These are phyloP conservation scores for Cetoscarus ocellatus DNA, from an alignment of 2,797 vertebrate genomes.

Conservation along the genomic window DNA sequence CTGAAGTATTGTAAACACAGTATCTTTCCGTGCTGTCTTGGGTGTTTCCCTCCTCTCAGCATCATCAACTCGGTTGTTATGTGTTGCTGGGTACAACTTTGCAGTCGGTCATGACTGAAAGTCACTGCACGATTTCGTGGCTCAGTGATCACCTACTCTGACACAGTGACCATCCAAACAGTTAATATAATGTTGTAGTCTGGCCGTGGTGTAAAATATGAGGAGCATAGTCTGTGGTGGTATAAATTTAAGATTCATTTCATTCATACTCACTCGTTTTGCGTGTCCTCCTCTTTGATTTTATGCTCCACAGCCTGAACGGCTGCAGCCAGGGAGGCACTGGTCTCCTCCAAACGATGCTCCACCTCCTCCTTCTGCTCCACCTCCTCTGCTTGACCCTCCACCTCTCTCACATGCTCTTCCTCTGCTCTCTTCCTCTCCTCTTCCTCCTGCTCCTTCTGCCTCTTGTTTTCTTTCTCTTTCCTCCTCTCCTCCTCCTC, in stretches of 20 bases:
- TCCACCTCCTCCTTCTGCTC: slow-evolving; percentile 57
- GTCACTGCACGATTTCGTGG: too few species aligned
- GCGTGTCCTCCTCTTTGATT: slow-evolving; percentile 89
- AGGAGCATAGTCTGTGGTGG: too few species aligned
- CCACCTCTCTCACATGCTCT: slow-evolving; percentile 38
- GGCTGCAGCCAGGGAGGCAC: slow-evolving; percentile 92
- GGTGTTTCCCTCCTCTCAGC: too few species aligned
- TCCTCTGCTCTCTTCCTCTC: slow-evolving; percentile 51
- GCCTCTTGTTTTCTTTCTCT: slow-evolving; percentile 56
- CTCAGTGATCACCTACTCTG: too few species aligned
- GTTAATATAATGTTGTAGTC: too few species aligned
- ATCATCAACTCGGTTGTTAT: too few species aligned
- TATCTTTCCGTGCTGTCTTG: too few species aligned
- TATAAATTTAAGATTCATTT: neutral
- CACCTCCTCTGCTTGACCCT: slow-evolving; percentile 40
- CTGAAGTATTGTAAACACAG: too few species aligned
- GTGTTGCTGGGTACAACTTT: too few species aligned
- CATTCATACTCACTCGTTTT: slow-evolving; percentile 86
- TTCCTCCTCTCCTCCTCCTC: slow-evolving; percentile 62
- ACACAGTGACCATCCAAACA: too few species aligned
- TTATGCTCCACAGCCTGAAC: slow-evolving; percentile 93
- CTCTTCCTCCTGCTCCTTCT: slow-evolving; percentile 47
- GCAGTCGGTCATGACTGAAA: too few species aligned
- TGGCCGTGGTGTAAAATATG: too few species aligned
- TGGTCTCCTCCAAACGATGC: slow-evolving; percentile 90